Conservation (phyloP, 2,888 invertebrate species). For the Aplocera efformata region DNA sequence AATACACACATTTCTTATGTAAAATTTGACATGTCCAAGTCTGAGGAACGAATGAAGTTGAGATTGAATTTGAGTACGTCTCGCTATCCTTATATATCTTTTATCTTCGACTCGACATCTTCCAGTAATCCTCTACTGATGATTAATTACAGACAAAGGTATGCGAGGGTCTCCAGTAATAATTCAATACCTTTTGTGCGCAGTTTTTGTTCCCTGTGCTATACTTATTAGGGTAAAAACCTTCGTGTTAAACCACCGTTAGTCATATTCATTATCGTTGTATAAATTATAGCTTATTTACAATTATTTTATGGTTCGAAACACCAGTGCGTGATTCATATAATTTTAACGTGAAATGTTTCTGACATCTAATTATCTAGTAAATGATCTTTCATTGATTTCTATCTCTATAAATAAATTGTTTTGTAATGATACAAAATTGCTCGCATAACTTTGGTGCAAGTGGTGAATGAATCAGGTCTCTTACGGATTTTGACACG, state of each 20-base stretch:
- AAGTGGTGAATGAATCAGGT: constrained; percentile 4
- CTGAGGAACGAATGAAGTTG: too few species aligned
- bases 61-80: too few species aligned
- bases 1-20: too few species aligned
- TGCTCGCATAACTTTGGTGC: constrained; percentile 5
- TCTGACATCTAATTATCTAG: constrained; percentile 42
- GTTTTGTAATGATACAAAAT: too few species aligned
- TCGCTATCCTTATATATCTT: too few species aligned
- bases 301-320: constrained; percentile 58
- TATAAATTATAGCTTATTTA: constrained; percentile 68
- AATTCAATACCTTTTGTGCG: constrained; percentile 59
- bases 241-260: constrained; percentile 67
- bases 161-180: constrained; percentile 45
- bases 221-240: constrained; percentile 67
- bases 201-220: constrained; percentile 50
- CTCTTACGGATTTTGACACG: constrained; percentile 8
- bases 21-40: too few species aligned
- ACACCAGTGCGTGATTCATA: constrained; percentile 59
- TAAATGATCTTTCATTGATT: constrained; percentile 45
- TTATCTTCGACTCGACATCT: too few species aligned
- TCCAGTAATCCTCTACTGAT: constrained; percentile 28
- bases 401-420: constrained; percentile 25
- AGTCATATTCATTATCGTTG: constrained; percentile 71
- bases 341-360: constrained; percentile 43
- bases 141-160: constrained; percentile 38